phyloP scores from a whole-genome alignment of 2,797 vertebrate species.

The Danio albolineatus region DNA sequence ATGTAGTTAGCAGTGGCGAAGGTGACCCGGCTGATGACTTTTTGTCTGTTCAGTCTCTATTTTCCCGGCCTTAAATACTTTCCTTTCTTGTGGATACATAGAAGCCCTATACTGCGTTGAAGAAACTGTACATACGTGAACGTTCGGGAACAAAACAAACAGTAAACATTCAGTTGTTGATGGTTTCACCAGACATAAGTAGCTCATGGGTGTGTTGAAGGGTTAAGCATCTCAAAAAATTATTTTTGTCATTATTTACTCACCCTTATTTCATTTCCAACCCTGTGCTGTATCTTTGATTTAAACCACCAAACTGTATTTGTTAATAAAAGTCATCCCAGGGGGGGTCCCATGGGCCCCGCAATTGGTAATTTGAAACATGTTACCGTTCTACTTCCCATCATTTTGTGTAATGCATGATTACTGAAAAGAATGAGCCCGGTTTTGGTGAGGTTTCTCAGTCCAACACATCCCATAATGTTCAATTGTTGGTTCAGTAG shows the following conservation, averaged over 20 bases:
- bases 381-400: too few species aligned
- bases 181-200: conserved; percentile 17
- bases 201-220: conserved; percentile 25
- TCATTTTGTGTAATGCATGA: too few species aligned
- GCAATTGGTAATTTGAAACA: too few species aligned
- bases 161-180: conserved; percentile 31
- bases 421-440: too few species aligned
- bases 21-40: conserved; percentile 17
- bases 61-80: conserved; percentile 31
- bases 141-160: conserved; percentile 4
- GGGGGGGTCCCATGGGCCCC: too few species aligned
- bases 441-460: too few species aligned
- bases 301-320: not conserved
- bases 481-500: too few species aligned
- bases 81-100: conserved; percentile 18
- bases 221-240: not conserved
- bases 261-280: conserved; percentile 11
- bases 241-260: not conserved
- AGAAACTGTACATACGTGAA: conserved; percentile 9
- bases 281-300: not conserved
- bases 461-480: too few species aligned
- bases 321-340: not conserved
- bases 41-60: conserved; percentile 2
- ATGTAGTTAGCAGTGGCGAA: conserved; percentile 14
- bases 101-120: conserved; percentile 24